Evolutionary conservation across 1,140 invertebrate species (phyloP).

Genomic region (Eubasilissa regina): DNA sequence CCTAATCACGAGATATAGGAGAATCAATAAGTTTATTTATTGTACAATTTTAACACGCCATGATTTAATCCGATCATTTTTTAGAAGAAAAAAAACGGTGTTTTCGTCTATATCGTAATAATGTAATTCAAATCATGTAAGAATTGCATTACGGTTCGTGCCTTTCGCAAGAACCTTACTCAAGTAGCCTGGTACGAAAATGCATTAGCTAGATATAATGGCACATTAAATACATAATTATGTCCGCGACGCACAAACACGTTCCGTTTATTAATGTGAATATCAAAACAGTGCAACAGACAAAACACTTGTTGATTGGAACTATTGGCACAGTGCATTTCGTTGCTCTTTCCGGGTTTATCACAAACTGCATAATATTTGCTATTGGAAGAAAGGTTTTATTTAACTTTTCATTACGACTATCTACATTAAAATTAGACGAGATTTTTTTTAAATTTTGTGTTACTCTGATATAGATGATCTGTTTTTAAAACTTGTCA

Average conservation of each 20-base stretch:
- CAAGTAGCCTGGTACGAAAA: slow-evolving; percentile 1
- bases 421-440: no score
- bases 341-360: no score
- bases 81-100: not conserved
- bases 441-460: no score
- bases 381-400: no score
- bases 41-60: no score
- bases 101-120: not conserved
- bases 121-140: slow-evolving; percentile 1
- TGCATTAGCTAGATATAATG: slow-evolving; percentile 23
- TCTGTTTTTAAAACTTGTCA: no score
- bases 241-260: slow-evolving; percentile 19
- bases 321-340: not conserved
- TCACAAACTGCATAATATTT: no score
- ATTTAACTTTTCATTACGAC: no score
- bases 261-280: slow-evolving; percentile 5
- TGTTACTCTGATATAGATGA: no score
- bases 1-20: no score
- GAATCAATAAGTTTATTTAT: no score
- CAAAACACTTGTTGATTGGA: slow-evolving; percentile 35
- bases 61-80: no score
- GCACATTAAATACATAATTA: slow-evolving; percentile 30
- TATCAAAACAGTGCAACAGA: not conserved
- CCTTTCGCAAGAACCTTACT: slow-evolving; percentile 8
- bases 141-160: slow-evolving; percentile 3